Evolutionary conservation across 2,888 invertebrate species (phyloP).

Genomic region (Dynastes maya): DNA sequence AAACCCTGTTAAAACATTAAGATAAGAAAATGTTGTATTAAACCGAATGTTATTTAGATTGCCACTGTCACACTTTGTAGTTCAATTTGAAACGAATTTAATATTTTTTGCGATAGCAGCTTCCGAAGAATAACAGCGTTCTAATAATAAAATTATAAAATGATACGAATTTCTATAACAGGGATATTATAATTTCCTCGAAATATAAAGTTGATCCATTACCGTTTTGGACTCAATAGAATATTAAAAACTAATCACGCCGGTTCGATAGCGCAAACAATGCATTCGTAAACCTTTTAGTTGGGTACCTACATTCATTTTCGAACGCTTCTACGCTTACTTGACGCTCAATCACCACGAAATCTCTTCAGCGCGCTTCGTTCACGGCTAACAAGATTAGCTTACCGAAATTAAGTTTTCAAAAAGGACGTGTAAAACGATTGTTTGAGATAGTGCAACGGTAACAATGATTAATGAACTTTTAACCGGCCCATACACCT

Average conservation of each 20-base stretch:
- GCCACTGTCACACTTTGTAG: too few relatives aligned
- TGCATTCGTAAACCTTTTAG: background rate
- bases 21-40: too few relatives aligned
- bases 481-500: constrained; percentile 39
- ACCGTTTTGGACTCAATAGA: background rate
- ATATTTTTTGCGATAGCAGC: too few relatives aligned
- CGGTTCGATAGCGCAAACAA: background rate
- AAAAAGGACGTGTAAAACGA: constrained; percentile 47
- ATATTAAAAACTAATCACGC: background rate
- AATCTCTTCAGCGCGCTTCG: constrained; percentile 29
- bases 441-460: constrained; percentile 43
- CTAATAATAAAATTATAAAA: too few relatives aligned
- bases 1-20: too few relatives aligned
- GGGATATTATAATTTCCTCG: background rate
- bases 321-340: constrained; percentile 32
- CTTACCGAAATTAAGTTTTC: constrained; percentile 47
- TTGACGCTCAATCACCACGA: constrained; percentile 41
- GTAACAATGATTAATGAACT: constrained; percentile 45
- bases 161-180: too few relatives aligned
- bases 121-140: too few relatives aligned
- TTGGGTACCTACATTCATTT: background rate
- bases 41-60: too few relatives aligned
- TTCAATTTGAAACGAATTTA: too few relatives aligned
- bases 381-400: constrained; percentile 44
- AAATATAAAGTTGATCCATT: background rate